Percentiles rank a stretch among this genome's conserved stretches.
phyloP scores from a whole-genome alignment of 2,797 vertebrate genomes.

The Oceanodroma leucorhoa region DNA sequence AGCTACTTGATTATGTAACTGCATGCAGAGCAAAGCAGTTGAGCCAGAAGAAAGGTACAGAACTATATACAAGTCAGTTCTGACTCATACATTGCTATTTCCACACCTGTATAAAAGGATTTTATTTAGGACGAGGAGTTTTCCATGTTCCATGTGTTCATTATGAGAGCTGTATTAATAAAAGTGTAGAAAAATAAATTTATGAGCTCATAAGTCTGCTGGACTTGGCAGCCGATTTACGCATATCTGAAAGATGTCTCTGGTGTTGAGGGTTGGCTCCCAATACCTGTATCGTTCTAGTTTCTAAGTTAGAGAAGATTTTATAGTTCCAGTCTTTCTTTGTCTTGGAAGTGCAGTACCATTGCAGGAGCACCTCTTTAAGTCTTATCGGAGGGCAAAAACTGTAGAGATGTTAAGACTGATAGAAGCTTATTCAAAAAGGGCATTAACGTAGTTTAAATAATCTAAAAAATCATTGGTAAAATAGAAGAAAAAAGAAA shows the following conservation, averaged over 20 bases:
- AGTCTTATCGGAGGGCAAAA: background rate
- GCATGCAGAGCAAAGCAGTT: background rate
- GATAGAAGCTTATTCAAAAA: background rate
- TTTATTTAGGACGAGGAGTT: background rate
- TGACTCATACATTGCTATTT: background rate
- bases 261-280: background rate
- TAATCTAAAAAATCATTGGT: accelerated
- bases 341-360: background rate
- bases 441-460: background rate
- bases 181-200: background rate
- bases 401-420: background rate
- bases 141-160: background rate
- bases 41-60: background rate
- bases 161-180: background rate
- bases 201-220: background rate
- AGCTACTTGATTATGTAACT: background rate
- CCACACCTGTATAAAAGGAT: background rate
- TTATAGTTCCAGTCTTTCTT: background rate
- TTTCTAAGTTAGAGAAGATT: background rate
- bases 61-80: background rate
- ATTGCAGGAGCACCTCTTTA: background rate
- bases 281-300: background rate
- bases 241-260: background rate
- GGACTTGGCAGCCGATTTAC: background rate
- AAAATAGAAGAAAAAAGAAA: background rate